Conservation (phyloP, 2,888 invertebrate genomes). For the Pseudococcus longispinus region DNA sequence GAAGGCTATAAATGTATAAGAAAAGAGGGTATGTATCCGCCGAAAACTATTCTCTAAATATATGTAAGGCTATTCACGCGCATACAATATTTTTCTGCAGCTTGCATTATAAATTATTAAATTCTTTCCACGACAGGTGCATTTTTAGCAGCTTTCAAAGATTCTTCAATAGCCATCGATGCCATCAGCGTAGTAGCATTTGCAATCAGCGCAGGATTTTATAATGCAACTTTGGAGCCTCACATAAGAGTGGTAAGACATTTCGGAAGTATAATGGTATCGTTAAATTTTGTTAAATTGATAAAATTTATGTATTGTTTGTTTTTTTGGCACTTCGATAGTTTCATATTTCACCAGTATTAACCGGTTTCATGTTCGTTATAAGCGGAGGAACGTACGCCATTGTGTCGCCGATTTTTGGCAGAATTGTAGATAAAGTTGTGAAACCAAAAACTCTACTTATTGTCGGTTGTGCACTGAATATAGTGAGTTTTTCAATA, state of each 20-base stretch:
- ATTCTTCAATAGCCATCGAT: slow-evolving; percentile 63
- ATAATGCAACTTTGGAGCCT: slow-evolving; percentile 68
- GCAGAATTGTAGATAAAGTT: slow-evolving; percentile 63
- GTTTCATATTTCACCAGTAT: slow-evolving; percentile 63
- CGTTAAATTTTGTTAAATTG: too few relatives aligned
- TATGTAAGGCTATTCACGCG: too few relatives aligned
- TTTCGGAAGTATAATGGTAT: background rate
- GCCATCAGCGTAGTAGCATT: slow-evolving; percentile 62
- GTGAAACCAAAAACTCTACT: slow-evolving; percentile 63
- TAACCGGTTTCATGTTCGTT: slow-evolving; percentile 64
- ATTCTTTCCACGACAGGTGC: slow-evolving; percentile 60
- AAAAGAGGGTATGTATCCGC: slow-evolving; percentile 10
- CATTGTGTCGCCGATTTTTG: slow-evolving; percentile 64
- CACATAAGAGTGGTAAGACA: slow-evolving; percentile 64
- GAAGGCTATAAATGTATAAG: background rate
- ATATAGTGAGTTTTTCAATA: slow-evolving; percentile 63
- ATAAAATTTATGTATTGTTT: background rate
- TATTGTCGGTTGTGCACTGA: slow-evolving; percentile 62
- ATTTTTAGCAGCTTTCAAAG: slow-evolving; percentile 60
- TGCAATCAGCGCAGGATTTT: slow-evolving; percentile 64
- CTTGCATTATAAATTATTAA: too few relatives aligned
- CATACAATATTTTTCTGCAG: too few relatives aligned
- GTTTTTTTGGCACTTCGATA: slow-evolving; percentile 58
- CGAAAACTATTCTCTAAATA: too few relatives aligned
- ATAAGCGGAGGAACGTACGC: slow-evolving; percentile 65